Conservation (phyloP, 2,797 vertebrate species). For the Falco peregrinus region DNA sequence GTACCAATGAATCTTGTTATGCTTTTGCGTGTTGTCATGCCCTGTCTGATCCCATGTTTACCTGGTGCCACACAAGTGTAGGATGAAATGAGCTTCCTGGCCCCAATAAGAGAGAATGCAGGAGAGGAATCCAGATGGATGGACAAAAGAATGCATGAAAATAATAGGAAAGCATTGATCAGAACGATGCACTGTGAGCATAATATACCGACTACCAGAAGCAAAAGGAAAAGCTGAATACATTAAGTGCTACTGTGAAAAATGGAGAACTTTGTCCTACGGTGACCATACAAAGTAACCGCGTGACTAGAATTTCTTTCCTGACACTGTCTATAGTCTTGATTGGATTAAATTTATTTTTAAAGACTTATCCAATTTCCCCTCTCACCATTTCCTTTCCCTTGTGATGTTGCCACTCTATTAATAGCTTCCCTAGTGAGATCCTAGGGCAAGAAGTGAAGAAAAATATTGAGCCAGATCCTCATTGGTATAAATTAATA, state of each 20-base stretch:
- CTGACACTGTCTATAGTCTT: slow-evolving; percentile 14
- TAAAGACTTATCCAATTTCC: slow-evolving; percentile 21
- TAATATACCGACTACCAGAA: background rate
- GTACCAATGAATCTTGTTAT: background rate
- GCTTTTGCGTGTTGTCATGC: background rate
- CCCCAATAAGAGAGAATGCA: background rate
- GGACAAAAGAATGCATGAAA: background rate
- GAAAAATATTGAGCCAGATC: slow-evolving; percentile 47
- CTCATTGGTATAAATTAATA: slow-evolving; percentile 37
- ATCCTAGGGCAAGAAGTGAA: slow-evolving; percentile 30
- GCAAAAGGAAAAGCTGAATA: background rate
- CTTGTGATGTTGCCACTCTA: slow-evolving; percentile 10
- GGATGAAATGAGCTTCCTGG: background rate
- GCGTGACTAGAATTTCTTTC: background rate
- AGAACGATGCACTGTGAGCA: background rate
- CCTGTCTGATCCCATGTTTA: background rate
- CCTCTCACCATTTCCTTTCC: slow-evolving; percentile 1
- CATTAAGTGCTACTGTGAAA: background rate
- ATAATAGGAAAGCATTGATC: background rate
- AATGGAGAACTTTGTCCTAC: background rate
- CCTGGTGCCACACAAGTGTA: background rate
- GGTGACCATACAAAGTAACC: fast-evolving
- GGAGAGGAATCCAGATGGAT: background rate
- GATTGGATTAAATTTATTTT: slow-evolving; percentile 48
- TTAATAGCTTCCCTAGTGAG: slow-evolving; percentile 51